Conservation (phyloP, 2,797 vertebrate genomes). For the Hyperoplus lanceolatus region DNA sequence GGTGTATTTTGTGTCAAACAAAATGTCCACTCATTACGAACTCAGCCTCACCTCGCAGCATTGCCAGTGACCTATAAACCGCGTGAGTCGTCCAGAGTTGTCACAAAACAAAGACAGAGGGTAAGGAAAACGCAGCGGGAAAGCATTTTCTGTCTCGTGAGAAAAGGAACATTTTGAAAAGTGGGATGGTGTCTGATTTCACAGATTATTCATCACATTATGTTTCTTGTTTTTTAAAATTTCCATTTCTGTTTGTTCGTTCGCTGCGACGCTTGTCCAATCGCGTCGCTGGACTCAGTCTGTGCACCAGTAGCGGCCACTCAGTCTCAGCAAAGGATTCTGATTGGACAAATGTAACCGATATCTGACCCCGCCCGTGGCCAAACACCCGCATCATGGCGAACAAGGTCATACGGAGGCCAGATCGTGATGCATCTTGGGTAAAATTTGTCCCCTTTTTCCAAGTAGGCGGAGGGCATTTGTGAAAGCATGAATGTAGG, state of each 20-base stretch:
- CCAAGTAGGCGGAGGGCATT: constrained; percentile 30
- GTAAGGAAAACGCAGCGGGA: constrained; percentile 51
- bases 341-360: constrained; percentile 73
- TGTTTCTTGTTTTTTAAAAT: background rate
- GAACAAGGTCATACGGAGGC: constrained; percentile 79
- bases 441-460: constrained; percentile 67
- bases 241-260: background rate
- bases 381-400: constrained; percentile 62
- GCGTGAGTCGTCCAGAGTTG: constrained; percentile 38
- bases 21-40: constrained; percentile 81
- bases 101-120: constrained; percentile 69
- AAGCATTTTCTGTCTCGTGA: constrained; percentile 19
- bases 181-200: constrained; percentile 46
- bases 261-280: constrained; percentile 8
- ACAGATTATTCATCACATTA: constrained; percentile 19
- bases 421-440: constrained; percentile 78
- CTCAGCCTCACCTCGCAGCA: constrained; percentile 65
- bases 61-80: constrained; percentile 80
- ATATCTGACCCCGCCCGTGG: constrained; percentile 59
- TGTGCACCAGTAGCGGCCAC: constrained; percentile 8
- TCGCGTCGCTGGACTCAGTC: background rate
- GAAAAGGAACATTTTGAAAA: constrained; percentile 49
- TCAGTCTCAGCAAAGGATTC: constrained; percentile 15
- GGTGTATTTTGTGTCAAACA: constrained; percentile 70
- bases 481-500: constrained; percentile 67